These are phyloP conservation scores for Alectura lathami DNA, from an alignment of 2,113 vertebrate genomes.

Conservation along the genomic window DNA sequence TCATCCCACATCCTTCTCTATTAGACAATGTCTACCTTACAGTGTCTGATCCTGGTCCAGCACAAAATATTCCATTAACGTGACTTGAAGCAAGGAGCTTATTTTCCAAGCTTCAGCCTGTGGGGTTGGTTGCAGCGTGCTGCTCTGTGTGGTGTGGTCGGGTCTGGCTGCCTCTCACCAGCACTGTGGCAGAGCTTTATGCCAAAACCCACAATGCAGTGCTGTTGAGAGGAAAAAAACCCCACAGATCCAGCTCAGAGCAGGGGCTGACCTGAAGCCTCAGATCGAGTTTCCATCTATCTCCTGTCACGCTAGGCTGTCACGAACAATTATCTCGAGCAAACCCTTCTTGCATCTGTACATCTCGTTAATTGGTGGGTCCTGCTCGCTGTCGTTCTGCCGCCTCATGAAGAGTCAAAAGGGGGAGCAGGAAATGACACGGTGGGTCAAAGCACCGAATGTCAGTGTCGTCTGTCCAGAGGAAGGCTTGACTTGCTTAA, in stretches of 20 bases:
- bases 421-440: neutral
- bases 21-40: slow-evolving; percentile 58
- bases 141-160: accelerated
- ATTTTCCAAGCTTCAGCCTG: neutral
- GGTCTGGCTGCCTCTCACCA: neutral
- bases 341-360: neutral
- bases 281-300: neutral
- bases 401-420: neutral
- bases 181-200: neutral
- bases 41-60: slow-evolving; percentile 50
- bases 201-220: neutral
- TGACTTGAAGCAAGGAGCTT: neutral
- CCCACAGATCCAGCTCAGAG: neutral
- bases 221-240: neutral
- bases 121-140: neutral
- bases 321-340: neutral
- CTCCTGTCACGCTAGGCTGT: neutral
- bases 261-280: neutral
- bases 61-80: neutral
- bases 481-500: neutral
- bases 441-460: slow-evolving; percentile 1
- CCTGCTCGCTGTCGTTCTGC: neutral
- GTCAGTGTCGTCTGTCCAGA: neutral
- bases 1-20: slow-evolving; percentile 44
- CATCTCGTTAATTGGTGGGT: neutral